Base-by-base conservation (phyloP, 2,888 invertebrate species). In the Stratiomys singularior region DNA sequence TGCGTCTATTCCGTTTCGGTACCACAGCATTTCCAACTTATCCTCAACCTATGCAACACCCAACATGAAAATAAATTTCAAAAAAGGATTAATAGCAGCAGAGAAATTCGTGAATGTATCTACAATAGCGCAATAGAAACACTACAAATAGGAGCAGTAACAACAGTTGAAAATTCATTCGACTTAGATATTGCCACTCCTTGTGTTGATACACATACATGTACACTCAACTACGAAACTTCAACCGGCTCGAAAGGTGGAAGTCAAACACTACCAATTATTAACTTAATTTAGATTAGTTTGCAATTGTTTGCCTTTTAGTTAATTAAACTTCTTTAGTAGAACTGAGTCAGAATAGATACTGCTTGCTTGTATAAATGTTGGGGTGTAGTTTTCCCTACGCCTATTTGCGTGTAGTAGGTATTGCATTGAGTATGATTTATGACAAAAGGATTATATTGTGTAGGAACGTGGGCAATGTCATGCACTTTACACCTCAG, bases 261-360 rank as follows among this genome's bases (percentile, higher is more conserved):
- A 66, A 66, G 66, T 37, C 66, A 44, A 44, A 21, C 66, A 30
- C 21, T 69, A 23, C 37, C 74, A 74, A 37, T 74, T 74, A 74
- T 74, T 74, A 58, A 58, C 37, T 60, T 58, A 74, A 37, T 58
- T 74, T 74, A 58, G 37, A 74, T 74, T 74, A 58, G 58, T 74
- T 74, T 72, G 56, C 72, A 72, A 72, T 72, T 74, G 60, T 74
- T 74, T 74, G 58, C 37, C 58, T 74, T 74, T 74, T 30, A 58
- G 37, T 58, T 74, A 58, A 58, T 74, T 74, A 74, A 74, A 74
- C 60, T 74, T 74, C 60, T 58, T 74, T 56, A 13, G 52, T 52
- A 52, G 18, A 52, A 52, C 52, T 52, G 15, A 15, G 23, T 21
- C 23, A 23, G 2, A 13, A 18, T 23, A 21, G 37, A 21, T 9